Conservation (phyloP, 2,797 vertebrate genomes). For the Cercopithecus mitis region DNA sequence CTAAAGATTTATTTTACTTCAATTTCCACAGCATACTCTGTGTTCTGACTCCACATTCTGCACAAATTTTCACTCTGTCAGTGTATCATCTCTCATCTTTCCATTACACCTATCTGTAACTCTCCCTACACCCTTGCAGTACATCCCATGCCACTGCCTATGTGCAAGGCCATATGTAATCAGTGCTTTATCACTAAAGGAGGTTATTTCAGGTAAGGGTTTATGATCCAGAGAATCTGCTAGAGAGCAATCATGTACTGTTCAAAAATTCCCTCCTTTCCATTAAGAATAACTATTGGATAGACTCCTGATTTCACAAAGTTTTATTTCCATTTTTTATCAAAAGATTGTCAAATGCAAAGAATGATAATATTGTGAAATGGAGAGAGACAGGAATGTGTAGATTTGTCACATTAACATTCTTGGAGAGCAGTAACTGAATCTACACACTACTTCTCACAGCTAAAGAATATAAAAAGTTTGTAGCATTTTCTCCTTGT, state of each 20-base stretch:
- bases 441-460: not conserved
- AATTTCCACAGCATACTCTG: not conserved
- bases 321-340: slow-evolving; percentile 34
- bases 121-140: not conserved
- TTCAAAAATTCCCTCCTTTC: not conserved
- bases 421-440: not conserved
- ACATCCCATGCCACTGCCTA: not conserved
- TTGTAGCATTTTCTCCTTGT: not conserved
- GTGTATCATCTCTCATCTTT: not conserved
- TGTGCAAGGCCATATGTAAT: not conserved
- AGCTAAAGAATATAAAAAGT: not conserved
- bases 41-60: not conserved
- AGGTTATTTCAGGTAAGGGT: not conserved
- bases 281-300: not conserved
- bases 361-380: not conserved
- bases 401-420: slow-evolving; percentile 41
- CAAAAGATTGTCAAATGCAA: slow-evolving; percentile 44
- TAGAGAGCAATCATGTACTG: not conserved
- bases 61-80: not conserved
- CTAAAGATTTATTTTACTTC: slow-evolving; percentile 56
- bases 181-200: not conserved
- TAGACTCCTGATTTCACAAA: not conserved
- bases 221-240: not conserved
- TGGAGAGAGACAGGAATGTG: slow-evolving; percentile 26
- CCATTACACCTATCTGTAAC: not conserved